Evolutionary conservation across 2,888 invertebrate genomes (phyloP).

Genomic region (Elmis aenea): DNA sequence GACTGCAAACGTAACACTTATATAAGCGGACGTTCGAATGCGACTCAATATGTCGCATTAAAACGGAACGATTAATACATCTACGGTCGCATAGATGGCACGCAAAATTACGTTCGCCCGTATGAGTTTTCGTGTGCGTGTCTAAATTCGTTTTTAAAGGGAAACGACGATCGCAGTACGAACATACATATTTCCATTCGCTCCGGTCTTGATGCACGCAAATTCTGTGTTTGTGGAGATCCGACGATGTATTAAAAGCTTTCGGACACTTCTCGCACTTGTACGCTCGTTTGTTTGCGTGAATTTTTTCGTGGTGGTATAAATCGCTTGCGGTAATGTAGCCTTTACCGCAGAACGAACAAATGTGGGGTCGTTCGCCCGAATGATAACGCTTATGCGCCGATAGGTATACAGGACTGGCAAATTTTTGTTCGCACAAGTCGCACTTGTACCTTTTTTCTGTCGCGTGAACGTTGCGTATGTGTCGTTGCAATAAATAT

Average conservation of each 20-base stretch:
- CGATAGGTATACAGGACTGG: conserved; percentile 36
- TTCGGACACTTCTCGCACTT: conserved; percentile 38
- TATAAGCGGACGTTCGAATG: conserved; percentile 35
- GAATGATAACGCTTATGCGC: conserved; percentile 37
- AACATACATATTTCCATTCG: conserved; percentile 38
- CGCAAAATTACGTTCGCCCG: conserved; percentile 37
- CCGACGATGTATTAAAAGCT: conserved; percentile 41
- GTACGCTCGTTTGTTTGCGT: conserved; percentile 38
- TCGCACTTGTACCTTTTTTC: conserved; percentile 39
- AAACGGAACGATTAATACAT: conserved; percentile 35
- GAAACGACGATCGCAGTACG: conserved; percentile 34
- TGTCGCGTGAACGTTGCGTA: conserved; percentile 37
- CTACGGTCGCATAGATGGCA: conserved; percentile 38
- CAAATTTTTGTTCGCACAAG: conserved; percentile 36
- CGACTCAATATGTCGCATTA: conserved; percentile 35
- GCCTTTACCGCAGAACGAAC: conserved; percentile 46
- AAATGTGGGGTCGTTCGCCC: conserved; percentile 36
- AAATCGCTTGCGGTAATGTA: conserved; percentile 40
- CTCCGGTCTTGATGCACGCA: conserved; percentile 37
- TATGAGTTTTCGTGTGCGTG: conserved; percentile 38
- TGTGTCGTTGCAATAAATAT: conserved; percentile 35
- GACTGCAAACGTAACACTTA: conserved; percentile 49
- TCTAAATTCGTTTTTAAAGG: conserved; percentile 39
- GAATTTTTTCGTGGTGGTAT: conserved; percentile 41
- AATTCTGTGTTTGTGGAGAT: conserved; percentile 39